A percentile compares a stretch with the other conserved stretches of the same genome.
phyloP scores from a whole-genome alignment of 2,888 invertebrate species.

The Nymphalis urticae region DNA sequence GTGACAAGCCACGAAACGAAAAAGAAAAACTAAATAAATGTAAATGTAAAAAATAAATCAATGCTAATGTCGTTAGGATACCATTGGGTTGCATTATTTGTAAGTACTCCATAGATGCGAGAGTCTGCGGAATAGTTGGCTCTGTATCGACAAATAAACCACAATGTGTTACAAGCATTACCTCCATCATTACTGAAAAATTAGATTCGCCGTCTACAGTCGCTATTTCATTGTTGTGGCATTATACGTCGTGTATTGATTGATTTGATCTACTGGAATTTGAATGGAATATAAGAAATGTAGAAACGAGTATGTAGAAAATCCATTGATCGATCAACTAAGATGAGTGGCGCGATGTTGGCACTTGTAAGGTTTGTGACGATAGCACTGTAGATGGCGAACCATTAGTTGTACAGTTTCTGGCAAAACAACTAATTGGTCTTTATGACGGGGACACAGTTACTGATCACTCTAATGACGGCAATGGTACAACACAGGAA shows the following conservation, averaged over 20 bases:
- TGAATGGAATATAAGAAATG: slow-evolving; percentile 15
- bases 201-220: slow-evolving; percentile 38
- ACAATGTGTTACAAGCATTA: slow-evolving; percentile 74
- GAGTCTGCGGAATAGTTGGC: slow-evolving; percentile 78
- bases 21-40: slow-evolving; percentile 51
- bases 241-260: neutral
- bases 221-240: slow-evolving; percentile 3
- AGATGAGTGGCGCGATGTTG: neutral
- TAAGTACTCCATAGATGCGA: slow-evolving; percentile 80
- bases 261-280: neutral
- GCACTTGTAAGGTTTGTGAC: neutral
- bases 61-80: slow-evolving; percentile 74
- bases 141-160: slow-evolving; percentile 79
- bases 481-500: slow-evolving; percentile 48
- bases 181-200: slow-evolving; percentile 42
- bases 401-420: slow-evolving; percentile 23
- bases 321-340: neutral
- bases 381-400: slow-evolving; percentile 31
- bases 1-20: slow-evolving; percentile 51
- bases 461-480: slow-evolving; percentile 33
- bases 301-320: neutral
- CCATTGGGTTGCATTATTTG: slow-evolving; percentile 80
- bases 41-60: slow-evolving; percentile 51
- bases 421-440: slow-evolving; percentile 32
- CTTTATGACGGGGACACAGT: slow-evolving; percentile 38